These are phyloP conservation scores for Graphium colonna DNA, from an alignment of 2,888 invertebrate genomes.

Conservation along the genomic window DNA sequence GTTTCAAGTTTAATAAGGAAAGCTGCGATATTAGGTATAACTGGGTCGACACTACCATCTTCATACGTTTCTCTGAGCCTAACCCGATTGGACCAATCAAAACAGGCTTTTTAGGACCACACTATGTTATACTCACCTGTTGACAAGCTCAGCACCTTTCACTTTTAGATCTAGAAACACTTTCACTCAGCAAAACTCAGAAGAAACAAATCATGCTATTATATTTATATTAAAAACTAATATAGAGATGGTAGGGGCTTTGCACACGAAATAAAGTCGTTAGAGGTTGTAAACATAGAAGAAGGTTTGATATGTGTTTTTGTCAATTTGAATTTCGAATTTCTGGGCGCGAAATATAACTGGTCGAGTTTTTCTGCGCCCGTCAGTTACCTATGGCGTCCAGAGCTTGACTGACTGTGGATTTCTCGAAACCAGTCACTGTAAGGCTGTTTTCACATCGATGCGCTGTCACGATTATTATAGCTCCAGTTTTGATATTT, in stretches of 20 bases:
- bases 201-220: constrained; percentile 22
- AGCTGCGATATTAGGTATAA: constrained; percentile 28
- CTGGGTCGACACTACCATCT: constrained; percentile 43
- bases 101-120: constrained; percentile 43
- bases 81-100: constrained; percentile 43
- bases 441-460: constrained; percentile 42
- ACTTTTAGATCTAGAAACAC: constrained; percentile 65
- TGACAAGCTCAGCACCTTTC: constrained; percentile 53
- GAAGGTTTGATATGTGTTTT: no score
- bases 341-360: constrained; percentile 32
- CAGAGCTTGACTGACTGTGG: constrained; percentile 50
- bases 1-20: constrained; percentile 22
- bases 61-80: constrained; percentile 40
- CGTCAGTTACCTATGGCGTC: constrained; percentile 42
- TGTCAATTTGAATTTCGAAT: neutral
- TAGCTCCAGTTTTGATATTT: constrained; percentile 36
- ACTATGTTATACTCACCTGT: constrained; percentile 44
- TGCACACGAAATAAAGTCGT: no score
- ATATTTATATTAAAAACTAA: constrained; percentile 18
- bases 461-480: constrained; percentile 52
- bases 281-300: no score
- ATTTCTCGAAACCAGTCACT: constrained; percentile 60
- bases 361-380: constrained; percentile 32
- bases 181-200: constrained; percentile 55
- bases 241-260: neutral